Evolutionary conservation across 1,140 invertebrate genomes (phyloP).

Genomic region (Philotrypesis tridentata): DNA sequence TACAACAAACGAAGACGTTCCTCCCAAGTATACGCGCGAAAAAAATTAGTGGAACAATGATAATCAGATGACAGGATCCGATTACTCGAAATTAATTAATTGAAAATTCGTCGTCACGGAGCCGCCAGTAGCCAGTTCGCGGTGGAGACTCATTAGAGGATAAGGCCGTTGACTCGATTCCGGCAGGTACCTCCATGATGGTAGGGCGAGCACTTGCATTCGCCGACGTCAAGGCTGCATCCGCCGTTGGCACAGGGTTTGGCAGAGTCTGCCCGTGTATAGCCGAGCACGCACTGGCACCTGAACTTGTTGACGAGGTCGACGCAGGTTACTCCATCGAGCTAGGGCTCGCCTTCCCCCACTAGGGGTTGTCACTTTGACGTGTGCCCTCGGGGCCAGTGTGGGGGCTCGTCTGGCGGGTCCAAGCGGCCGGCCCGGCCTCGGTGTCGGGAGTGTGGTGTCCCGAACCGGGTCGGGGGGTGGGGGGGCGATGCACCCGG

Average conservation of each 20-base stretch:
- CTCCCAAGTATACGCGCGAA: slow-evolving; percentile 46
- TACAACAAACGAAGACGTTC: slow-evolving; percentile 40
- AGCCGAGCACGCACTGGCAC: slow-evolving; percentile 92
- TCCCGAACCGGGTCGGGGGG: no score
- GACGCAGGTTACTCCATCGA: slow-evolving; percentile 93
- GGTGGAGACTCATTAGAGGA: slow-evolving; percentile 76
- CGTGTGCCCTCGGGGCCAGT: no score
- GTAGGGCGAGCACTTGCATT: slow-evolving; percentile 87
- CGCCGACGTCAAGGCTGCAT: slow-evolving; percentile 87
- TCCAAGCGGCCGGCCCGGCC: no score
- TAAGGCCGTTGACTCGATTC: slow-evolving; percentile 87
- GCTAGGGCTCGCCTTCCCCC: slow-evolving; percentile 86
- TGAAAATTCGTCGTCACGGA: neutral
- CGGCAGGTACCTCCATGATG: slow-evolving; percentile 89
- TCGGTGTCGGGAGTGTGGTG: no score
- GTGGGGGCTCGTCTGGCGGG: no score
- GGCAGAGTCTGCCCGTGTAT: slow-evolving; percentile 85
- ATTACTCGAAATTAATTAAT: neutral
- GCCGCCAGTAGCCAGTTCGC: slow-evolving; percentile 74
- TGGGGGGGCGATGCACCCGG: no score
- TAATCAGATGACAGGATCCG: slow-evolving; percentile 58
- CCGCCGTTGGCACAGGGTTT: slow-evolving; percentile 93
- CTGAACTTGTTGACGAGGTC: slow-evolving; percentile 87
- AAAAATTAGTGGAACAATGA: slow-evolving; percentile 62
- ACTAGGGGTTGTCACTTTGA: no score